Evolutionary conservation across 2,113 vertebrate species (phyloP).

Genomic region (Nerophis ophidion): DNA sequence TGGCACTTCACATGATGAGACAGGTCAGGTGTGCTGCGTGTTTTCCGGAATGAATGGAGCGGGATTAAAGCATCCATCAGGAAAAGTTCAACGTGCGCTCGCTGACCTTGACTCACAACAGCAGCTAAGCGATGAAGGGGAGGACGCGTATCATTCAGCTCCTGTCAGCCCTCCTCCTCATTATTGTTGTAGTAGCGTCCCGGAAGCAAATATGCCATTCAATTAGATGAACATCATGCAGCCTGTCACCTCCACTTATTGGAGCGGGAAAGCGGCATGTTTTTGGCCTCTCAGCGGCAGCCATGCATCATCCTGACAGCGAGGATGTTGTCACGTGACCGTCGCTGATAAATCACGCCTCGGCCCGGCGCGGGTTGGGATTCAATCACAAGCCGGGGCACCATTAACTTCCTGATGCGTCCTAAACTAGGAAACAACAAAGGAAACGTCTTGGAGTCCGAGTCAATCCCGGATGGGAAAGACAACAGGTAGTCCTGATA

Average conservation of each 20-base stretch:
- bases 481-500: too few relatives aligned
- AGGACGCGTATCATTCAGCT: conserved; percentile 3
- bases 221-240: conserved; percentile 45
- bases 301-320: conserved; percentile 37
- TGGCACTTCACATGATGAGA: conserved; percentile 37
- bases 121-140: not conserved
- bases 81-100: not conserved
- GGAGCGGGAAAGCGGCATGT: conserved; percentile 24
- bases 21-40: conserved; percentile 35
- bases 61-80: not conserved
- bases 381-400: too few relatives aligned
- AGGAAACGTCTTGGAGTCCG: too few relatives aligned
- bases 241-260: conserved; percentile 42
- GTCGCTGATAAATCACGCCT: conserved; percentile 3
- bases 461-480: too few relatives aligned
- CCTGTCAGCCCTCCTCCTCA: conserved; percentile 8
- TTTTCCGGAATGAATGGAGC: conserved; percentile 5
- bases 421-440: too few relatives aligned
- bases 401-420: too few relatives aligned
- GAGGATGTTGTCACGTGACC: conserved; percentile 12
- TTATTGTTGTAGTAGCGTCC: not conserved
- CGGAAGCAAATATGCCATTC: conserved; percentile 29
- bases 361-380: too few relatives aligned
- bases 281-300: conserved; percentile 17
- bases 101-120: not conserved